Evolutionary conservation across 2,888 invertebrate species (phyloP).

Genomic region (Prenolepis imparis): DNA sequence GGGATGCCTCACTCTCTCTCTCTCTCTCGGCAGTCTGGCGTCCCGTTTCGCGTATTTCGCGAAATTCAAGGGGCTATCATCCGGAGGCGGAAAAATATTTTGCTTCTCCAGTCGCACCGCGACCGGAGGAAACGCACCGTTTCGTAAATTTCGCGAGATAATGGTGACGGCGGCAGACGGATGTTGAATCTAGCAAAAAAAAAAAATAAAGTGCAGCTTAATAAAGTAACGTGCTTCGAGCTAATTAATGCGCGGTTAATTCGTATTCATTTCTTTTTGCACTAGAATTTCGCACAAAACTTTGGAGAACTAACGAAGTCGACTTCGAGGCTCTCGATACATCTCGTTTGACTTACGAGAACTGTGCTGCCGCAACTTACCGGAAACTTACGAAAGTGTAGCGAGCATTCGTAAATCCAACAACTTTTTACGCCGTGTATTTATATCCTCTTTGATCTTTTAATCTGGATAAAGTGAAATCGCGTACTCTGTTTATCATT

Average conservation of each 20-base stretch:
- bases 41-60: conserved; percentile 62
- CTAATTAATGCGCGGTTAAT: conserved; percentile 2
- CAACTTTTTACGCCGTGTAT: conserved; percentile 30
- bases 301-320: conserved; percentile 22
- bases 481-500: background rate
- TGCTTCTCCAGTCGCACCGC: conserved; percentile 71
- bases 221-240: conserved; percentile 3
- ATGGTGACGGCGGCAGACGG: background rate
- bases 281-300: background rate
- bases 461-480: conserved; percentile 27
- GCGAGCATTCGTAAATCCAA: conserved; percentile 26
- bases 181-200: conserved; percentile 1
- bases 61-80: conserved; percentile 68
- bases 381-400: conserved; percentile 19
- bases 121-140: conserved; percentile 7
- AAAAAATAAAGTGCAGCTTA: conserved; percentile 1
- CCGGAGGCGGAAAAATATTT: conserved; percentile 78
- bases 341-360: conserved; percentile 41
- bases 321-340: conserved; percentile 14
- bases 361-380: background rate
- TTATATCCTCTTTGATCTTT: conserved; percentile 26
- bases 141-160: conserved; percentile 12
- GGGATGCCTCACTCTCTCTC: conserved; percentile 39
- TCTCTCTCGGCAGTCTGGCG: conserved; percentile 35
- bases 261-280: background rate